Conservation (phyloP, 2,888 invertebrate species). For the Machimus atricapillus region DNA sequence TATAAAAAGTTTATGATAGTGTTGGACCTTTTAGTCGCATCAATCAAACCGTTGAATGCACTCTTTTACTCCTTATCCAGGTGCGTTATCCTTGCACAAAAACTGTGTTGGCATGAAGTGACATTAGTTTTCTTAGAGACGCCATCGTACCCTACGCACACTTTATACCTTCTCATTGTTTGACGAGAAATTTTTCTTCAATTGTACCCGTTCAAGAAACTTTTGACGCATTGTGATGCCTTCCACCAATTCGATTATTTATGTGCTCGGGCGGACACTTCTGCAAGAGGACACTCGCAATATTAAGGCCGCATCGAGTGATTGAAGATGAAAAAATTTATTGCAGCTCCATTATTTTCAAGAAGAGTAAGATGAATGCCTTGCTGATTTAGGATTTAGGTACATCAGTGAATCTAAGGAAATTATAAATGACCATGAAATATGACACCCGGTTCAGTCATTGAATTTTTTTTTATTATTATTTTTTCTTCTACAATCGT, state of each 20-base stretch:
- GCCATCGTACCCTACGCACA: background rate
- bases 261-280: background rate
- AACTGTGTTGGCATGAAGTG: slow-evolving; percentile 29
- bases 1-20: background rate
- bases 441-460: background rate
- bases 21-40: background rate
- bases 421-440: background rate
- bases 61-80: background rate
- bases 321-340: background rate
- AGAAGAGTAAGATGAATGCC: background rate
- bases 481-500: background rate
- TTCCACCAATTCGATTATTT: slow-evolving; percentile 9
- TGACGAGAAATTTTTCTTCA: background rate
- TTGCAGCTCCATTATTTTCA: background rate
- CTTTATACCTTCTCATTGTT: background rate
- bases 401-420: background rate
- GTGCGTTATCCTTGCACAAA: slow-evolving; percentile 28
- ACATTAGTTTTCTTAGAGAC: slow-evolving; percentile 15
- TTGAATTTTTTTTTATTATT: background rate
- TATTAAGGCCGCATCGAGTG: background rate
- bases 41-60: background rate
- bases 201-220: background rate
- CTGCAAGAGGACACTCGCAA: slow-evolving; percentile 23
- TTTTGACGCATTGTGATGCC: background rate
- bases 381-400: background rate